These are phyloP conservation scores for Danaus plexippus DNA, from an alignment of 1,140 invertebrate species.

Conservation along the genomic window DNA sequence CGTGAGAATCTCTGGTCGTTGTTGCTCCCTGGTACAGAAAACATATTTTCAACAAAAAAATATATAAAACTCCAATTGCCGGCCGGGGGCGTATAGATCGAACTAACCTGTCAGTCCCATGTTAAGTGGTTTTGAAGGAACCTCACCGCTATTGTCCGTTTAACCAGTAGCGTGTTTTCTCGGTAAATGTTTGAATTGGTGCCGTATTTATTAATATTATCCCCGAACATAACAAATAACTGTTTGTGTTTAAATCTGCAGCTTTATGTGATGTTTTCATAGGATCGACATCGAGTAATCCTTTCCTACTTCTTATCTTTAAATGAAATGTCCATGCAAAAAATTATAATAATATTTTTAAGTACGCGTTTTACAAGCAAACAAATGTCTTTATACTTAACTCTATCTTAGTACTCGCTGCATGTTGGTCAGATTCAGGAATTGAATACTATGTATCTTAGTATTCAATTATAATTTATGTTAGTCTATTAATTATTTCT, in stretches of 20 bases:
- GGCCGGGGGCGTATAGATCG: slow-evolving; percentile 62
- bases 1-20: slow-evolving; percentile 53
- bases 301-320: slow-evolving; percentile 18
- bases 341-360: no score
- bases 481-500: no score
- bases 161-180: slow-evolving; percentile 67
- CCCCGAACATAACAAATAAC: slow-evolving; percentile 35
- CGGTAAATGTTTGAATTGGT: slow-evolving; percentile 62
- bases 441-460: no score
- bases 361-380: no score
- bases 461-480: no score
- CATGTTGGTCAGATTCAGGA: no score
- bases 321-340: neutral
- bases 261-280: slow-evolving; percentile 42
- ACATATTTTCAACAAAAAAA: slow-evolving; percentile 53
- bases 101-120: slow-evolving; percentile 70
- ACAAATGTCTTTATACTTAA: no score
- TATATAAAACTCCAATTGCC: slow-evolving; percentile 50
- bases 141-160: slow-evolving; percentile 56
- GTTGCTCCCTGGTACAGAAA: slow-evolving; percentile 54
- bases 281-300: slow-evolving; percentile 35
- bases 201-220: slow-evolving; percentile 56
- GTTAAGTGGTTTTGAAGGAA: slow-evolving; percentile 68
- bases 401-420: no score
- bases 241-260: slow-evolving; percentile 46